Conservation (phyloP, 2,113 vertebrate genomes). For the Andinoacara biseriatus region DNA sequence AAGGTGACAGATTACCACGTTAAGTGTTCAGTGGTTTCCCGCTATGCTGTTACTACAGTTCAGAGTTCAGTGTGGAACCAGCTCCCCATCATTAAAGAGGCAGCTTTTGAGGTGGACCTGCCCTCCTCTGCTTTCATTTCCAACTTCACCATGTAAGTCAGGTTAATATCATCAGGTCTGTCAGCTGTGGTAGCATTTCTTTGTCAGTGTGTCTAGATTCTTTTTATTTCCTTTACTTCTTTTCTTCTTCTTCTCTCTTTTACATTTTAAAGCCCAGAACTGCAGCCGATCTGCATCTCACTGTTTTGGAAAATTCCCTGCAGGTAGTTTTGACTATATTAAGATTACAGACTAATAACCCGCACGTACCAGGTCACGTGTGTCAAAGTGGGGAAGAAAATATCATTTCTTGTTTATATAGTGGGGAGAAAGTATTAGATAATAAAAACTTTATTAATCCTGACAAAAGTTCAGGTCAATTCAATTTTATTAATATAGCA, state of each 20-base stretch:
- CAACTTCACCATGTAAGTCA: constrained; percentile 89
- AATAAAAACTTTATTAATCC: too few species aligned
- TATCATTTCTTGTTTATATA: too few species aligned
- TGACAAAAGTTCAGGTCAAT: too few species aligned
- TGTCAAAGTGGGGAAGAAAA: not conserved
- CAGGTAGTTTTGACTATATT: not conserved
- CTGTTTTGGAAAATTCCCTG: not conserved
- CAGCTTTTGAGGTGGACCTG: constrained; percentile 86
- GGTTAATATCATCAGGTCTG: not conserved
- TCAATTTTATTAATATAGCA: too few species aligned
- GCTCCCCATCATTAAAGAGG: constrained; percentile 81
- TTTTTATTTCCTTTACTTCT: not conserved
- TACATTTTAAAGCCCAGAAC: not conserved
- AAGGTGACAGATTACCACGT: constrained; percentile 84
- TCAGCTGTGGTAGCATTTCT: not conserved
- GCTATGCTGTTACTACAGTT: constrained; percentile 82
- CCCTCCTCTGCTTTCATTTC: constrained; percentile 86
- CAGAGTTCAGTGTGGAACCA: constrained; percentile 83
- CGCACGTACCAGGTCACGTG: not conserved
- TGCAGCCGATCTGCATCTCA: rapidly evolving
- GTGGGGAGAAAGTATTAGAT: too few species aligned
- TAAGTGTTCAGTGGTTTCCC: constrained; percentile 80
- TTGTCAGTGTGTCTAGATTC: rapidly evolving
- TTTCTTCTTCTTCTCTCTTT: not conserved
- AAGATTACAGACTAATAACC: not conserved